Evolutionary conservation across 2,113 vertebrate species (phyloP), one percentile per base, ranked within the genome.

Genomic region (Onychorhynchus coronatus): DNA sequence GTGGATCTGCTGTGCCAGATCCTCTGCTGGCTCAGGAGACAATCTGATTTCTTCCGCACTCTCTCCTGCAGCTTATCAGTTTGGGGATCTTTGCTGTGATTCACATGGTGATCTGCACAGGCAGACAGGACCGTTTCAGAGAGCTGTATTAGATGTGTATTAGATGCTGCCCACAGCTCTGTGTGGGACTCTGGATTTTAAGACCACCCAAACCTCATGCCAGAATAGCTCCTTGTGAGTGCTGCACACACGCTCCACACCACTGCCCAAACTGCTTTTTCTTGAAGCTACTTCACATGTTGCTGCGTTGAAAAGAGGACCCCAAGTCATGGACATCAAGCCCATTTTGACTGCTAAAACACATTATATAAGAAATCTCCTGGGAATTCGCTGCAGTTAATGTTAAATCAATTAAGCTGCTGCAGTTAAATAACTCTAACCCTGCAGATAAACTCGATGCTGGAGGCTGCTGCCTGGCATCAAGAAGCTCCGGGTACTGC

Each of bases 401-500:
- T 5, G 52, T 8, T 14, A 53, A 56, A 42, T 50, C 56, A 14
- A 12, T 55, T n/a, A 56, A 52, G 15, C 11, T 41, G 2, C 1
- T 11, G 53, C 50, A 44, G 20, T 42, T 49, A 41, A 76, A n/a
- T 2, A 42, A 22, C 23, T 31, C 27, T 27, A 19, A 23, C 0
- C 27, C 33, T 5, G 72, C 1, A 14, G 53, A 16, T 12, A 9
- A 28, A 17, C 18, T 2, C 53, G 4, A 15, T 1, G 61, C 55
- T 1, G 67, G 28, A 18, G 50, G 71, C 52, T 14, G 35, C 3
- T 6, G 39, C 68, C 53, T 3, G 12, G 3, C 52, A 3, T 0
- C 0, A 2, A 1, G 9, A 0, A 19, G 15, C 44, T 6, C 71
- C 4, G 23, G 2, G 28, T 37, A 6, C 50, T 1, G 9, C 0